Conservation (phyloP, 2,888 invertebrate genomes). For the Cephus pygmeus region DNA sequence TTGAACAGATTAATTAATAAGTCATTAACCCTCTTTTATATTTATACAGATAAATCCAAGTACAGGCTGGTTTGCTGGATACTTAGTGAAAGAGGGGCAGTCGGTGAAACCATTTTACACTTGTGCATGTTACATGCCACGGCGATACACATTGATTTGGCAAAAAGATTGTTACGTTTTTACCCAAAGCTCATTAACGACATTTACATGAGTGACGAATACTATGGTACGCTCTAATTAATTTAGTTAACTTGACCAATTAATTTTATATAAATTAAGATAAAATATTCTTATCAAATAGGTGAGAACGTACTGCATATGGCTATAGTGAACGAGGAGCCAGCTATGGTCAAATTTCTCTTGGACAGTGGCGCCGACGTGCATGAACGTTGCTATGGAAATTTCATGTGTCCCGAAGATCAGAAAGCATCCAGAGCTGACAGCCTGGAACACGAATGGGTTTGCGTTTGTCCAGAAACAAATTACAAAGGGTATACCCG, state of each 20-base stretch:
- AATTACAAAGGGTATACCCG: slow-evolving; percentile 83
- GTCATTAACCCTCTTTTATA: neutral
- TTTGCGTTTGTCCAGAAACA: slow-evolving; percentile 82
- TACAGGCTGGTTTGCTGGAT: slow-evolving; percentile 94
- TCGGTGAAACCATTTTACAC: slow-evolving; percentile 95
- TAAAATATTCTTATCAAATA: slow-evolving; percentile 47
- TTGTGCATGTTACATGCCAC: slow-evolving; percentile 93
- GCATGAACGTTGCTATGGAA: slow-evolving; percentile 92
- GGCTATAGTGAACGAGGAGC: slow-evolving; percentile 98
- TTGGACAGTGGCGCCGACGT: slow-evolving; percentile 92
- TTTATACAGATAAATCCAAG: slow-evolving; percentile 55
- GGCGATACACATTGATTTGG: slow-evolving; percentile 91
- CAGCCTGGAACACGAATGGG: slow-evolving; percentile 91
- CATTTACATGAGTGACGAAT: slow-evolving; percentile 95
- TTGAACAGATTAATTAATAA: neutral
- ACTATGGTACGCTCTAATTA: slow-evolving; percentile 78
- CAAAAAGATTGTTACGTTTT: slow-evolving; percentile 88
- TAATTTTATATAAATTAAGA: neutral
- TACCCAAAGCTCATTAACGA: slow-evolving; percentile 97
- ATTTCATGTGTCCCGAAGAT: slow-evolving; percentile 98
- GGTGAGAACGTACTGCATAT: slow-evolving; percentile 96
- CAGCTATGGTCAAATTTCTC: slow-evolving; percentile 95
- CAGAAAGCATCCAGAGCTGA: slow-evolving; percentile 92
- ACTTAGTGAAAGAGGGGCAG: slow-evolving; percentile 90
- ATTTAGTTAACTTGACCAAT: neutral